These are phyloP conservation scores for Scolanthus callimorphus DNA, from an alignment of 92 coral and sea anemone species.

Conservation along the genomic window DNA sequence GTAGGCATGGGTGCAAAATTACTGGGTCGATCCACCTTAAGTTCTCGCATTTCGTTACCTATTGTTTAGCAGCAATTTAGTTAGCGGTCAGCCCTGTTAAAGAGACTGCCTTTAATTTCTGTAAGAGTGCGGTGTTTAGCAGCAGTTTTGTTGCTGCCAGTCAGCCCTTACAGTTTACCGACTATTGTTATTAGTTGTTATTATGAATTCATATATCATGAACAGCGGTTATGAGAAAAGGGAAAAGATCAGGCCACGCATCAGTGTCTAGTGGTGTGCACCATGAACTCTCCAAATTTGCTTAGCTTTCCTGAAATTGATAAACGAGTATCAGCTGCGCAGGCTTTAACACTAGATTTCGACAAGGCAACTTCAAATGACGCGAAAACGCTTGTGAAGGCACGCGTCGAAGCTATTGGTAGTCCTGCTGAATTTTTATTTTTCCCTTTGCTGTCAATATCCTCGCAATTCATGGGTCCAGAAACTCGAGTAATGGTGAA, in stretches of 20 bases:
- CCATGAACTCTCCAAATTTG: conserved; percentile 14
- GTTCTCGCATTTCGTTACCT: neutral
- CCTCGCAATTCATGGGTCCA: conserved; percentile 49
- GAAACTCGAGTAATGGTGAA: conserved; percentile 35
- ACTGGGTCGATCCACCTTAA: too few relatives aligned
- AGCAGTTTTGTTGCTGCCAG: too few relatives aligned
- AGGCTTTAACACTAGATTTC: conserved; percentile 17
- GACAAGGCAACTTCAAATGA: conserved; percentile 10
- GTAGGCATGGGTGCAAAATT: too few relatives aligned
- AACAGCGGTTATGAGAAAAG: neutral
- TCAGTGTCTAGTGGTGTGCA: neutral
- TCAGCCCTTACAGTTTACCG: too few relatives aligned
- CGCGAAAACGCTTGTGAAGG: conserved; percentile 28
- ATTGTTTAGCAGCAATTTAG: neutral
- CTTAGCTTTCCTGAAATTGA: conserved; percentile 32
- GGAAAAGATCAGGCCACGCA: neutral
- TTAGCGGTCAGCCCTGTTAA: neutral
- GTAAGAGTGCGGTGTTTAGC: neutral
- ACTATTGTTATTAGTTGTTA: too few relatives aligned
- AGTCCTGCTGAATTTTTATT: conserved; percentile 46
- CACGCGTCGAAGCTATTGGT: conserved; percentile 51
- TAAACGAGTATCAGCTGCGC: conserved; percentile 33
- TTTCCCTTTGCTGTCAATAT: conserved; percentile 47
- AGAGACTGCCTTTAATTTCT: neutral
- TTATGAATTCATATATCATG: neutral